Percentiles rank a stretch among this genome's conserved stretches.
Evolutionary conservation across 2,888 invertebrate species (phyloP).

Genomic region (Azorinus chamasolen): DNA sequence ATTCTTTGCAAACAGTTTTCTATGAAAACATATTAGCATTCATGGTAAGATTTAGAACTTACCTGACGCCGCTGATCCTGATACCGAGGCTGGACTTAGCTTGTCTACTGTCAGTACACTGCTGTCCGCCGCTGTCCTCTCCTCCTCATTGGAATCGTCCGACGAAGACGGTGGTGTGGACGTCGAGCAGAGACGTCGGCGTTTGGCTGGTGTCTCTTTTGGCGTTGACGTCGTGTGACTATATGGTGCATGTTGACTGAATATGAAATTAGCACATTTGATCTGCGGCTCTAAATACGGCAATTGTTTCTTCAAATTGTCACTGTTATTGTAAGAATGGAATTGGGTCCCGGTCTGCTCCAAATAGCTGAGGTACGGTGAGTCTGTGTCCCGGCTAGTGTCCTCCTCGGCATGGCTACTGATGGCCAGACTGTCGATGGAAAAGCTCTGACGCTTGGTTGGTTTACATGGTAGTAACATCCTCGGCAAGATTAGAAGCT

Average conservation of each 20-base stretch:
- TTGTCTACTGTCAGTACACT: constrained; percentile 38
- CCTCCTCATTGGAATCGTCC: constrained; percentile 41
- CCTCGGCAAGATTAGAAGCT: not conserved
- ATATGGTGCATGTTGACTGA: too few relatives aligned
- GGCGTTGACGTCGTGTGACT: constrained; percentile 47
- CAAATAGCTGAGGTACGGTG: constrained; percentile 49
- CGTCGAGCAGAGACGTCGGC: constrained; percentile 51
- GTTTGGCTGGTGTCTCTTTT: constrained; percentile 36
- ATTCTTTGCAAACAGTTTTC: too few relatives aligned
- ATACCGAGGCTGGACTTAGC: constrained; percentile 31
- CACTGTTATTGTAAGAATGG: constrained; percentile 22
- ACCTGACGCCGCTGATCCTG: constrained; percentile 47
- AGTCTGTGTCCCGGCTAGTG: constrained; percentile 42
- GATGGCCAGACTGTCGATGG: constrained; percentile 62
- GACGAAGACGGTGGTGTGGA: constrained; percentile 50
- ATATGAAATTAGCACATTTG: too few relatives aligned
- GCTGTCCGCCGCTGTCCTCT: constrained; percentile 35
- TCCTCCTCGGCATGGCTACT: constrained; percentile 55
- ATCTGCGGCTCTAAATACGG: not conserved
- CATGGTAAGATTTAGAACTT: too few relatives aligned
- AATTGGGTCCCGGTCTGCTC: not conserved
- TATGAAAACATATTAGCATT: too few relatives aligned
- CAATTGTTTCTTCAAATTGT: constrained; percentile 6
- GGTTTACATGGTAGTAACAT: not conserved
- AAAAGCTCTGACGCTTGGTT: constrained; percentile 62